Base-by-base conservation (phyloP, 2,797 vertebrate genomes). In the Tokudaia muenninki region DNA sequence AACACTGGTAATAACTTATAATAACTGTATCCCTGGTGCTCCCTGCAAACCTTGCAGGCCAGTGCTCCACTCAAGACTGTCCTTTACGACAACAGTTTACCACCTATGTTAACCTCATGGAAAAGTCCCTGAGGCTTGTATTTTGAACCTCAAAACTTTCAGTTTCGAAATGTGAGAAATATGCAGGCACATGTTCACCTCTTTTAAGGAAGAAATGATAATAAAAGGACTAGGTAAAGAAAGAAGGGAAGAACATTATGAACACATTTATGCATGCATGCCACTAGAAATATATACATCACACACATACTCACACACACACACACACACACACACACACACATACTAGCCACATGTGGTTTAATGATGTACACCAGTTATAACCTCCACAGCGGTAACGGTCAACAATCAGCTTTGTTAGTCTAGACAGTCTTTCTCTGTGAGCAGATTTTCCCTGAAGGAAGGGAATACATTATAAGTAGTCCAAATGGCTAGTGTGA, bases 381-480 rank as follows among this genome's bases (percentile, higher is more conserved):
- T 87, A 50, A 78, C 21, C 21, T 95, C 52, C 41, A 13, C 83
- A 75, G 11, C 21, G 3, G 14, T 52, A 7, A 37, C 4, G 67
- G 10, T 10, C 29, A 59, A 16, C 4, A 55, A 2, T 61, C 72
- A 77, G 29, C 41, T 92, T 10, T 59, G 21, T 61, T 70, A 74
- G 11, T 7, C 57, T 90, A 29, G 37, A 44, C 3, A 50, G 9
- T 41, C 6, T 55, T 31, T 86, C 44, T 41, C 12, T 77, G 41
- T 87, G 31, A 29, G 37, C 77, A 41, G 83, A 31, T 92, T 81
- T 90, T n/a, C 34, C 92, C n/a, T 57, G 50, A 82, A 26, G 26
- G 83, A 57, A 74, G n/a, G 74, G 61, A 74, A 91, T 6, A 21
- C 72, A 44, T 41, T 74, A 44, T 65, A 57, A 34, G 14, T 34